Base-by-base conservation (phyloP, 2,113 vertebrate species). In the Scolopax mira region DNA sequence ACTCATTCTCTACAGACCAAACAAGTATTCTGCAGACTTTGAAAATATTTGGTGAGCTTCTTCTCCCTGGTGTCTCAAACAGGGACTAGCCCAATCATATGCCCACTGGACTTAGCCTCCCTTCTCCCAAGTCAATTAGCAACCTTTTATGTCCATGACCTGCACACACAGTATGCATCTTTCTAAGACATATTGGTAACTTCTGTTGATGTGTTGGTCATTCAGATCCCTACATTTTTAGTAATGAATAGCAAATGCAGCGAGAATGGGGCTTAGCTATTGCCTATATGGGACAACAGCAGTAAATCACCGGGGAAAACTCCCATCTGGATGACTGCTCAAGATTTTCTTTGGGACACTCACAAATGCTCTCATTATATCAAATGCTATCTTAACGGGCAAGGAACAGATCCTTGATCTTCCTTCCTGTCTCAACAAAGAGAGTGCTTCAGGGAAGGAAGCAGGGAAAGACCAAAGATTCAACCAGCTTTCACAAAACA, bases 321-420 rank as follows among this genome's bases (percentile, higher is more conserved):
- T 85, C 57, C 72, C 0, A 0, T 51, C 42, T 46, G 55, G 51
- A 70, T 79, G 44, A 58, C 19, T 70, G 78, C 58, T 60, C 51
- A 82, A 82, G 28, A 77, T 79, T 49, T 51, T 58, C n/a, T 71
- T 58, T 77, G 70, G 27, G 88, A 93, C 4, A 4, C 17, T 58
- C 58, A 41, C 23, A 69, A 93, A 91, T 66, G 41, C 23, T 79
- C 49, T 66, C 55, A 39, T 66, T 87, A 35, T 58, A 73, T 49
- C 66, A 82, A 82, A 69, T 35, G n/a, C 51, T 88, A 82, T 94
- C 87, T 87, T 77, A 27, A 72, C 0, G 0, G 49, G 49, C 71
- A 95, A 89, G 30, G 37, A 91, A 69, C 89, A 91, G 67, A 89
- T 54, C 44, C 80, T 60, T 89, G 71, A 93, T 95, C 81, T 94